Base-by-base conservation (phyloP, 2,113 vertebrate genomes). In the Coptodon rendalli region DNA sequence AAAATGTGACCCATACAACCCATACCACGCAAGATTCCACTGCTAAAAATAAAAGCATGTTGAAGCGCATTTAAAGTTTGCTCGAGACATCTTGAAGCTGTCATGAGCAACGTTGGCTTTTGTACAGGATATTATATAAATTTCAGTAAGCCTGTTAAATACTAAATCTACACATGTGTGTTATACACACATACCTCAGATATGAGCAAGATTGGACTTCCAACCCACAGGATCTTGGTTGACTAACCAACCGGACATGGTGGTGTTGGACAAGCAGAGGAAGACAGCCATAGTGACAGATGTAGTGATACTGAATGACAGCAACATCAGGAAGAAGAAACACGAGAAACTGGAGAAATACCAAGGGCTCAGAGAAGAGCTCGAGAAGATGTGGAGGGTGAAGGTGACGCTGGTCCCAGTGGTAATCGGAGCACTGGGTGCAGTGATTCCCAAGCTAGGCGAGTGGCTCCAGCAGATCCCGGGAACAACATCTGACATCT, bases 21-120 rank as follows among this genome's bases (percentile, higher is more conserved):
- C 52, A 10, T 1, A 52, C 50, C 52, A 53, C 53, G 4, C 52
- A 36, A 36, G 36, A 36, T 9, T 36, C 36, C 36, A 36, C 1
- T 36, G 36, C 36, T 9, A 38, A 38, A 38, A 38, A 38, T 10
- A 38, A 38, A 10, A 38, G 36, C 36, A 10, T 38, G 36, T 38
- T 10, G 9, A 1, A 24, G 52, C 10, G 2, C 0, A 1, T 54
- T 22, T 54, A 4, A 27, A 27, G 54, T 57, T 1, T 57, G 54
- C 22, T 57, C 54, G 11, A 56, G 2, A 56, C 54, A 27, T 56
- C 2, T 2, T 7, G 10, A 54, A 6, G 6, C n/a, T 1, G 53
- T 24, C 53, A 24, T 24, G 53, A 24, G 4, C 54, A 13, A 13
- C 6, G 4, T 3, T 56, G 53, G 53, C 22, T 56, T 56, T 0